Conservation (phyloP, 1,140 invertebrate species). For the Cydia splendana region DNA sequence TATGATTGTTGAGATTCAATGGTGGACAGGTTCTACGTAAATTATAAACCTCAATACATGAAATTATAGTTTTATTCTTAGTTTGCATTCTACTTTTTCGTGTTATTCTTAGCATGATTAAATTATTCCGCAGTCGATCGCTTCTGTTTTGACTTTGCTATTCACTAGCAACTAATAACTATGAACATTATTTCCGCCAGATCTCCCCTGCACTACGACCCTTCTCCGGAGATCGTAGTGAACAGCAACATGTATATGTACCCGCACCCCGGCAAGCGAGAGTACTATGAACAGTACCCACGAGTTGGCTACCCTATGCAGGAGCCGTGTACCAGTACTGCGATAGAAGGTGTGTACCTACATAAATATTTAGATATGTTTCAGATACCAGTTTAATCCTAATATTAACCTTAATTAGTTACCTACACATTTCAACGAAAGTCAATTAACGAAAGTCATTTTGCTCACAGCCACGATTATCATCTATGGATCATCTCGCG, state of each 20-base stretch:
- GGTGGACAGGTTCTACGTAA: conserved; percentile 64
- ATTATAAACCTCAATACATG: too few relatives aligned
- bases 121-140: too few relatives aligned
- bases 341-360: conserved; percentile 52
- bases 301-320: conserved; percentile 56
- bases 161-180: not conserved
- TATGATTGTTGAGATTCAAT: conserved; percentile 63
- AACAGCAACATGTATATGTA: conserved; percentile 73
- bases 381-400: too few relatives aligned
- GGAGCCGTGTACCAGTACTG: conserved; percentile 57
- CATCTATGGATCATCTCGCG: too few relatives aligned
- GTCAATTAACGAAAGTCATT: too few relatives aligned
- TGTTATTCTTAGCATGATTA: too few relatives aligned
- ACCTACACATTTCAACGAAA: too few relatives aligned
- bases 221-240: conserved; percentile 57
- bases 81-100: too few relatives aligned
- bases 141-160: conserved; percentile 62
- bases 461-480: too few relatives aligned
- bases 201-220: conserved; percentile 70
- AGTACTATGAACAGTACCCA: conserved; percentile 70
- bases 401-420: too few relatives aligned
- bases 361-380: too few relatives aligned
- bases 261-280: conserved; percentile 65
- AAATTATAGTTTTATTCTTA: too few relatives aligned
- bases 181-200: conserved; percentile 43